Percentiles rank a stretch among this genome's conserved stretches.
phyloP scores from a whole-genome alignment of 2,797 vertebrate species.

The Macroramphosus scolopax region DNA sequence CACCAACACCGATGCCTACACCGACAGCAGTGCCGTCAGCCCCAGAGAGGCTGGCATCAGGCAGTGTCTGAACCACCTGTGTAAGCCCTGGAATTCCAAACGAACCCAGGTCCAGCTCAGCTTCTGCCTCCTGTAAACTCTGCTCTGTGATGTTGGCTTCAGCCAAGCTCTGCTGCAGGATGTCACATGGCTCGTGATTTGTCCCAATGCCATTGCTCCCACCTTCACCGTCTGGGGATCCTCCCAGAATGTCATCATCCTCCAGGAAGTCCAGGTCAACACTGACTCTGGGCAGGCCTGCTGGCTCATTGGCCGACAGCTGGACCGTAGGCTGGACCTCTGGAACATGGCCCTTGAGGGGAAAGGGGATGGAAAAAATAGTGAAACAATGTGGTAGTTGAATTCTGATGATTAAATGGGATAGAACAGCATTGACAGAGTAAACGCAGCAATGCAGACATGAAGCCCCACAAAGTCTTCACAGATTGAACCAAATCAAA shows the following conservation, averaged over 20 bases:
- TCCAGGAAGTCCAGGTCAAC: constrained; percentile 97
- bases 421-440: constrained; percentile 9
- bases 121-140: constrained; percentile 91
- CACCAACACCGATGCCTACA: constrained; percentile 76
- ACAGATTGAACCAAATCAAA: constrained; percentile 38
- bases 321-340: constrained; percentile 81
- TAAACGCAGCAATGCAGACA: constrained; percentile 19
- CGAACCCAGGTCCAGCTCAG: constrained; percentile 91
- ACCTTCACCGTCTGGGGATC: constrained; percentile 78
- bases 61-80: constrained; percentile 84
- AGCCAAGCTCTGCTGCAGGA: constrained; percentile 94
- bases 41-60: constrained; percentile 77
- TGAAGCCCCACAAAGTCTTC: constrained; percentile 33
- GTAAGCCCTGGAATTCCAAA: constrained; percentile 91
- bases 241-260: constrained; percentile 95
- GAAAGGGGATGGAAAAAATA: constrained; percentile 15
- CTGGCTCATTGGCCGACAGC: constrained; percentile 77
- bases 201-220: constrained; percentile 78
- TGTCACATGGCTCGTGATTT: constrained; percentile 90
- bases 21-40: constrained; percentile 63
- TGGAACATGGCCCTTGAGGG: constrained; percentile 85
- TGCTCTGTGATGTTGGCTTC: constrained; percentile 98
- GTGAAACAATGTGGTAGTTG: constrained; percentile 29
- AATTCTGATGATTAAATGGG: background rate
- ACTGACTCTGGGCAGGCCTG: constrained; percentile 82